These are phyloP conservation scores for Brachycybe producta DNA, from an alignment of 2,888 invertebrate species.

Conservation along the genomic window DNA sequence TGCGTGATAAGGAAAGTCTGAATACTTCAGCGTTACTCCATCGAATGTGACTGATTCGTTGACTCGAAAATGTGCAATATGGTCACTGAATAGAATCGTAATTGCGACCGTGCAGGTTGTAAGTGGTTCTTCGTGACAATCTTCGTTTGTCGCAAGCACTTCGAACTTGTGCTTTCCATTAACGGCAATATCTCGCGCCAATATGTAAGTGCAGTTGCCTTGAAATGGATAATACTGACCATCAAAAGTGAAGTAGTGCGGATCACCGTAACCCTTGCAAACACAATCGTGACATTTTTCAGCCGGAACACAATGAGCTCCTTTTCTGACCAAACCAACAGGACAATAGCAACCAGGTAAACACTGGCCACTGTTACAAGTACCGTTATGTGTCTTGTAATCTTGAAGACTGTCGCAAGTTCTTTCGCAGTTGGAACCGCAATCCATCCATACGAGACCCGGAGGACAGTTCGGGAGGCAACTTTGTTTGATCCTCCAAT, in stretches of 20 bases:
- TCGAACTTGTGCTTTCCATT: slow-evolving; percentile 37
- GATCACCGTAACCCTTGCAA: slow-evolving; percentile 61
- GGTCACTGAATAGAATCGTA: slow-evolving; percentile 51
- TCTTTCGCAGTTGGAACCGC: slow-evolving; percentile 66
- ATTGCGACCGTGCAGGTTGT: slow-evolving; percentile 53
- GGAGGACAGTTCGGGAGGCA: slow-evolving; percentile 58
- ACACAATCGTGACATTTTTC: slow-evolving; percentile 60
- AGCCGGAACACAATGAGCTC: slow-evolving; percentile 53
- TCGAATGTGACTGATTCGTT: slow-evolving; percentile 34
- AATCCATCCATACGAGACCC: slow-evolving; percentile 67
- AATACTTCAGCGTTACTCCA: slow-evolving; percentile 30
- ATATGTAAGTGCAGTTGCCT: slow-evolving; percentile 72
- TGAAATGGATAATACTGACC: slow-evolving; percentile 61
- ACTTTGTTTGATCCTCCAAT: slow-evolving; percentile 41
- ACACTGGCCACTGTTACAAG: slow-evolving; percentile 36
- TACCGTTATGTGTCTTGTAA: slow-evolving; percentile 19
- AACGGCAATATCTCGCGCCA: slow-evolving; percentile 45
- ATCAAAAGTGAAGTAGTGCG: slow-evolving; percentile 72
- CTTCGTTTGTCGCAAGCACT: slow-evolving; percentile 57
- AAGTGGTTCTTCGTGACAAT: slow-evolving; percentile 46
- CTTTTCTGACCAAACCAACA: slow-evolving; percentile 50
- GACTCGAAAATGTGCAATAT: slow-evolving; percentile 40
- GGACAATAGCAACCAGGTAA: slow-evolving; percentile 78
- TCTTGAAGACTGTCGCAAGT: slow-evolving; percentile 52
- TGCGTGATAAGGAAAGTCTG: slow-evolving; percentile 42